Evolutionary conservation across 2,888 invertebrate genomes (phyloP), one percentile per base, ranked within the genome.

Genomic region (Cosmopolites sordidus): DNA sequence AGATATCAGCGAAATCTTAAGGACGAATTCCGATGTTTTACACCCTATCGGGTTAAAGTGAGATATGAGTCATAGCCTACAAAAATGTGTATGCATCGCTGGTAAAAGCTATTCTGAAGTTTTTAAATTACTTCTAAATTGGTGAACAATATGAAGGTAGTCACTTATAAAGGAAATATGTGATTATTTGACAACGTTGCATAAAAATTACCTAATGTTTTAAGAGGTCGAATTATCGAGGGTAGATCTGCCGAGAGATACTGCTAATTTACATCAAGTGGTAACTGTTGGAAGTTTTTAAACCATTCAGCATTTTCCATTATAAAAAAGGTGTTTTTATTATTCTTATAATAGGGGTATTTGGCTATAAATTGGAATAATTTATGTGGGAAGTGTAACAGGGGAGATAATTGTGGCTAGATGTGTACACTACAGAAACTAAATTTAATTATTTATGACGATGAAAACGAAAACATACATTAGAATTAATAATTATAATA

Each of bases 191-290:
- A 33, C 33, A 33, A 33, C 33, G 33, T 33, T 11, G 33, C 11
- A n/a, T 3, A 33, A 9, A 9, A 33, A 33, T 33, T 3, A n/a
- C 33, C 5, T 33, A n/a, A 33, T n/a, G 22, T 33, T 33, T 11
- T 11, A 5, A 33, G 33, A 33, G 33, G 33, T 33, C 5, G n/a
- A 33, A 33, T 33, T 33, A 12, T 11, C 33, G n/a, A 12, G 12
- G 53, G 63, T 61, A 61, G 60, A 62, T 61, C 61, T 61, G 56
- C 52, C 50, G 54, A 58, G 58, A 49, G 62, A 61, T 61, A 62
- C 45, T 43, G 41, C 60, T 54, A 64, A 63, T 63, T 64, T 60
- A 58, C 58, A 55, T 62, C 58, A 54, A 61, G 51, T 50, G 55
- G 61, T 62, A 64, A 62, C 62, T 62, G 62, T 62, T 64, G 61